Conservation (phyloP, 2,797 vertebrate genomes). For the Lycodopsis pacificus region DNA sequence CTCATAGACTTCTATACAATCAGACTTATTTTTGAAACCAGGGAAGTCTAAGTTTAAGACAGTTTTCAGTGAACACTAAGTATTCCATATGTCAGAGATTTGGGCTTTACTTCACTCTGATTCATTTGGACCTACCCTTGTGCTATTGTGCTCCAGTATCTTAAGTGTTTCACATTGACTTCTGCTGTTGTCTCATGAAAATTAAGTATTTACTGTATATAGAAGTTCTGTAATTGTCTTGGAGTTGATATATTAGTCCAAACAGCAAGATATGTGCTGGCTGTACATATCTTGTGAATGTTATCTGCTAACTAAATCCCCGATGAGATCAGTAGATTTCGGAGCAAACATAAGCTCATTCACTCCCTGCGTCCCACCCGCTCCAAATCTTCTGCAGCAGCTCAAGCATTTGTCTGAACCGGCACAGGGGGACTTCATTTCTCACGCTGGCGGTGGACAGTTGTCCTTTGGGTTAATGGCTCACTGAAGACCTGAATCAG, state of each 20-base stretch:
- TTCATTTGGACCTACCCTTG: background rate
- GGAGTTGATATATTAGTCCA: background rate
- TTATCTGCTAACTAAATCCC: slow-evolving; percentile 38
- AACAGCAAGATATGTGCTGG: background rate
- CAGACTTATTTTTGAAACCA: background rate
- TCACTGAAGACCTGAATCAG: slow-evolving; percentile 84
- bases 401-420: slow-evolving; percentile 78
- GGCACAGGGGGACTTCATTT: slow-evolving; percentile 82
- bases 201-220: background rate
- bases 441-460: slow-evolving; percentile 82
- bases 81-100: background rate
- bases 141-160: background rate
- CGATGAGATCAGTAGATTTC: slow-evolving; percentile 51
- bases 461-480: slow-evolving; percentile 87
- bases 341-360: slow-evolving; percentile 10
- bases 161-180: background rate
- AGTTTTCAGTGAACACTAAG: no score
- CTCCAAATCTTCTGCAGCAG: slow-evolving; percentile 54
- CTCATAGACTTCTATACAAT: background rate
- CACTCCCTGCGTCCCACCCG: slow-evolving; percentile 10
- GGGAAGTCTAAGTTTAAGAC: no score
- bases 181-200: background rate
- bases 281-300: background rate
- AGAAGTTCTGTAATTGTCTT: background rate
- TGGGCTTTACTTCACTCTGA: background rate